phyloP scores from a whole-genome alignment of 1,140 invertebrate species.

The Drosophila persimilis region DNA sequence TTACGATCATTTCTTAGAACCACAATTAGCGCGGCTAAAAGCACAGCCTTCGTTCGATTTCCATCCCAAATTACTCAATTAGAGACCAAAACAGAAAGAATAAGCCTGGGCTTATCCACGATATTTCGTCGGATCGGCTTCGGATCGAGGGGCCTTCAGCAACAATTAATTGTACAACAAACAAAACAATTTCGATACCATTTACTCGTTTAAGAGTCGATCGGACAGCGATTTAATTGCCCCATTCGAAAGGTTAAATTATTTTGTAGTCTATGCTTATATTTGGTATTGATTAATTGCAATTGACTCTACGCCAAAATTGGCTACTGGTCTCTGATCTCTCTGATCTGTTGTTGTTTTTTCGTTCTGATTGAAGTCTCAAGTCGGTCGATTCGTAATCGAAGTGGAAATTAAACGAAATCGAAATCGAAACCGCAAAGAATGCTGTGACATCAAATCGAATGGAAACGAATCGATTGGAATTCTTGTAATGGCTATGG shows the following conservation, averaged over 20 bases:
- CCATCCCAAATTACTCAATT: slow-evolving; percentile 69
- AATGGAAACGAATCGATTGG: slow-evolving; percentile 10
- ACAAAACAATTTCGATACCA: slow-evolving; percentile 52
- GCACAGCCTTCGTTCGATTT: slow-evolving; percentile 27
- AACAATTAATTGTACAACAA: slow-evolving; percentile 63
- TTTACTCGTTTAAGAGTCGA: slow-evolving; percentile 38
- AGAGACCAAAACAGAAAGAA: slow-evolving; percentile 53
- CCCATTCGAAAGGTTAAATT: slow-evolving; percentile 75
- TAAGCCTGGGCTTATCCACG: slow-evolving; percentile 27
- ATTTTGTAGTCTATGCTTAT: slow-evolving; percentile 75
- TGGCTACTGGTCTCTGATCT: slow-evolving; percentile 48
- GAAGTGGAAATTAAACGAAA: slow-evolving; percentile 27
- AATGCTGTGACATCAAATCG: neutral
- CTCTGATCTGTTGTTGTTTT: no score
- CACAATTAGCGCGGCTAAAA: slow-evolving; percentile 42
- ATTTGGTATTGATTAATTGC: slow-evolving; percentile 80
- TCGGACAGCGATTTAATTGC: slow-evolving; percentile 69
- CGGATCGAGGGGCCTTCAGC: slow-evolving; percentile 47
- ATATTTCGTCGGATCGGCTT: slow-evolving; percentile 37
- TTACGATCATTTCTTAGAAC: slow-evolving; percentile 39
- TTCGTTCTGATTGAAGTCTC: neutral
- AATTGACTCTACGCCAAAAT: slow-evolving; percentile 69
- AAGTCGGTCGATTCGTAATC: slow-evolving; percentile 21
- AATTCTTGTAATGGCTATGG: slow-evolving; percentile 15
- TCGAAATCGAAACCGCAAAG: slow-evolving; percentile 25